These are phyloP conservation scores for Conchocele bisecta DNA, from an alignment of 2,888 invertebrate species.

Conservation along the genomic window DNA sequence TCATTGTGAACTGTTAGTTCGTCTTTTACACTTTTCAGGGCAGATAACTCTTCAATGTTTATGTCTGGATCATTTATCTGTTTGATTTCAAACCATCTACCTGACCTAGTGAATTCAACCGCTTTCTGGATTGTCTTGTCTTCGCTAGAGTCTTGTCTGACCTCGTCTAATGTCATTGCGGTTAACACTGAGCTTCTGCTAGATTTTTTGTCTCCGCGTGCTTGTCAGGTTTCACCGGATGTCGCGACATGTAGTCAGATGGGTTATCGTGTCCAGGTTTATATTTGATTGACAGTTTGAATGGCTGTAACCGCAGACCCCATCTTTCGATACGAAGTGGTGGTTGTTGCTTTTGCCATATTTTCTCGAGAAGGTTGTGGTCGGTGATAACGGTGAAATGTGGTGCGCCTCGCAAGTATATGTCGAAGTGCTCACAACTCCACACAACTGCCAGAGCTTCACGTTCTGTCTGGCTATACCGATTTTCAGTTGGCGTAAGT, in stretches of 20 bases:
- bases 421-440: constrained; percentile 65
- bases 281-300: constrained; percentile 54
- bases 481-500: constrained; percentile 37
- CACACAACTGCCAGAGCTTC: constrained; percentile 61
- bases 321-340: constrained; percentile 61
- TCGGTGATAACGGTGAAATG: constrained; percentile 33
- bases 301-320: constrained; percentile 54
- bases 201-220: constrained; percentile 25
- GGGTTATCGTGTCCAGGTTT: constrained; percentile 62
- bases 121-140: constrained; percentile 54
- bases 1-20: constrained; percentile 40
- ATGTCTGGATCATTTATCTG: constrained; percentile 28
- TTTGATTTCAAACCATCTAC: constrained; percentile 46
- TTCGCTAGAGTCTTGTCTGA: constrained; percentile 37
- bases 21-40: constrained; percentile 32
- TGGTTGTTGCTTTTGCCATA: constrained; percentile 40
- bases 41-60: constrained; percentile 22
- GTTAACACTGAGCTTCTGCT: constrained; percentile 60
- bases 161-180: constrained; percentile 62
- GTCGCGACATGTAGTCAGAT: constrained; percentile 63
- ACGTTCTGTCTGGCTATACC: constrained; percentile 62
- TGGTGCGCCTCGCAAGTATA: constrained; percentile 60
- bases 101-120: constrained; percentile 32
- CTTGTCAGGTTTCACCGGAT: constrained; percentile 35
- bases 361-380: constrained; percentile 59